These are phyloP conservation scores for Conopomorpha cramerella DNA, from an alignment of 1,140 invertebrate genomes.

Conservation along the genomic window DNA sequence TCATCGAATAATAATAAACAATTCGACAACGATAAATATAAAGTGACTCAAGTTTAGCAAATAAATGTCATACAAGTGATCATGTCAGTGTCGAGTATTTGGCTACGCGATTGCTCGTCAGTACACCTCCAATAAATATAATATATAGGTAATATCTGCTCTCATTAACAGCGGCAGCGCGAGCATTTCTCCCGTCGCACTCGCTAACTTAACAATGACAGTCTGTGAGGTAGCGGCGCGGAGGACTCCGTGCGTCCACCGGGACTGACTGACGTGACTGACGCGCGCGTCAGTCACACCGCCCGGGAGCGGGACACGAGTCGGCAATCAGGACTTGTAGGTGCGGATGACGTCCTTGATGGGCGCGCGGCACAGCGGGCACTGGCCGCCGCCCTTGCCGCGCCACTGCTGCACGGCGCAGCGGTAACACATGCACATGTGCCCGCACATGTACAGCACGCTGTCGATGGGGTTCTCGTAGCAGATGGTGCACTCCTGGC, in stretches of 20 bases:
- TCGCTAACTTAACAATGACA: not conserved
- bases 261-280: too few relatives aligned
- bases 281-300: not conserved
- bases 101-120: not conserved
- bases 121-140: not conserved
- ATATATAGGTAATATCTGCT: not conserved
- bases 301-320: not conserved
- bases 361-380: constrained; percentile 89
- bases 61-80: not conserved
- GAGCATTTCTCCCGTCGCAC: not conserved
- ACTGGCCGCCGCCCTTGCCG: constrained; percentile 86
- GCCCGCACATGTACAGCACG: constrained; percentile 95
- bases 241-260: too few relatives aligned
- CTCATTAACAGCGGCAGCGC: not conserved
- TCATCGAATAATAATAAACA: not conserved
- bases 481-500: constrained; percentile 90
- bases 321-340: constrained; percentile 80
- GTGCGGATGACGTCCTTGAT: constrained; percentile 95
- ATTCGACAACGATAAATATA: not conserved
- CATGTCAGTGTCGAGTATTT: not conserved
- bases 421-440: constrained; percentile 99
- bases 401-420: constrained; percentile 92
- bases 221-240: too few relatives aligned
- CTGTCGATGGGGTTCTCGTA: constrained; percentile 91
- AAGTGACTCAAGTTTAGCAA: not conserved